Evolutionary conservation across 1,140 invertebrate genomes (phyloP), one percentile per base, ranked within the genome.

Genomic region (Lanistes nyassanus): DNA sequence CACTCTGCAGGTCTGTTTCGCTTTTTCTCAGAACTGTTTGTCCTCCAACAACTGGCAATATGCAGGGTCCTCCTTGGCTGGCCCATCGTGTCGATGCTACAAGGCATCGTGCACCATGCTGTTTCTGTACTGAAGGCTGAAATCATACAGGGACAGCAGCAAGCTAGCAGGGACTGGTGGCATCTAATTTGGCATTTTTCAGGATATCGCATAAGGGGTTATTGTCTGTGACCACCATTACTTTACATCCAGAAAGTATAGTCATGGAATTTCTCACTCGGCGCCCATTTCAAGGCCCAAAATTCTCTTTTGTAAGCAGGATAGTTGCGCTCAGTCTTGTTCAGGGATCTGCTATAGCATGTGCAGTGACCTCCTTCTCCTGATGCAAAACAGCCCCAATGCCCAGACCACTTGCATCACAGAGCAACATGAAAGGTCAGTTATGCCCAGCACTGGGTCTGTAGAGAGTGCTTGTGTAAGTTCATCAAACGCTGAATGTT

Each of bases 281-380:
- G 13, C 23, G 51, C 51, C 51, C 51, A 53, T 23, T 53, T 53
- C 51, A 53, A 23, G 13, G 51, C 51, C 23, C 13, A 23, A 53
- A 53, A 53, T 53, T 53, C 51, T 53, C 13, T 11, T 23, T 53
- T 53, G 51, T 53, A 71, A 26, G 76, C 68, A 34, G 67, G 74
- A 76, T 80, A 78, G 51, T 78, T 78, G 29, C 64, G 60, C 62
- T 80, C 79, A 36, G 73, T 21, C 36, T 72, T 39, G 3, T 36
- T 72, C 6, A 81, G 51, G 42, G 62, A 47, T 37, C 77, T 70
- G 37, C 69, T 74, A 6, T 68, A 77, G 67, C 71, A 76, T 2
- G 74, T n/a, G n/a, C n/a, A n/a, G n/a, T n/a, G n/a, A n/a, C n/a
- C n/a, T n/a, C n/a, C n/a, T n/a, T n/a, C n/a, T n/a, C n/a, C n/a